These are phyloP conservation scores for Cossypha heuglini DNA, from an alignment of 2,797 vertebrate species.

Conservation along the genomic window DNA sequence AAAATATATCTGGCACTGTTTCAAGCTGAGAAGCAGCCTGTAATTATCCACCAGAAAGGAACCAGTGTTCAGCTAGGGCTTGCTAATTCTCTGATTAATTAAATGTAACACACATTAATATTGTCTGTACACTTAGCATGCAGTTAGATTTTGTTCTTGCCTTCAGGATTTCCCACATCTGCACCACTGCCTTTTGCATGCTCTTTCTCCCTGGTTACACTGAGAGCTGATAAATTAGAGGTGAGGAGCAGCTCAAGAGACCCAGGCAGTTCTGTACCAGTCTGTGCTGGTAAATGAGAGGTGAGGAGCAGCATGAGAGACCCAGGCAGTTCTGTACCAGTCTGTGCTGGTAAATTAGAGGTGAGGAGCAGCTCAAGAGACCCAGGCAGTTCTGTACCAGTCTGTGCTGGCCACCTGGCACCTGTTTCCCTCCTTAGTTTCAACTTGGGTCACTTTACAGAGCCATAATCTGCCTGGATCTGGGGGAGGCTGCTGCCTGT, in stretches of 20 bases:
- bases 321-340: not conserved
- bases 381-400: not conserved
- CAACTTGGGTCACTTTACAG: conserved; percentile 45
- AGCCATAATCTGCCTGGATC: not conserved
- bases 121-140: not conserved
- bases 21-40: not conserved
- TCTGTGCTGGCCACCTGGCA: conserved; percentile 8
- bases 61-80: not conserved
- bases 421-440: conserved; percentile 29
- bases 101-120: not conserved
- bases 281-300: too few relatives aligned
- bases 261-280: not conserved
- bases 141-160: not conserved
- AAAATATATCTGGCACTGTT: not conserved
- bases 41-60: not conserved
- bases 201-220: not conserved
- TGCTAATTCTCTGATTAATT: conserved; percentile 11
- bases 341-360: too few relatives aligned
- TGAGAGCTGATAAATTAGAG: not conserved
- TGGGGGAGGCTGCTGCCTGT: conserved; percentile 25
- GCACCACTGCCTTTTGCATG: not conserved
- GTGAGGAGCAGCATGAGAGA: not conserved
- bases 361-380: not conserved
- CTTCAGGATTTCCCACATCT: not conserved
- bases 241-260: not conserved